Evolutionary conservation across 2,113 vertebrate genomes (phyloP).

Genomic region (Suricata suricatta): DNA sequence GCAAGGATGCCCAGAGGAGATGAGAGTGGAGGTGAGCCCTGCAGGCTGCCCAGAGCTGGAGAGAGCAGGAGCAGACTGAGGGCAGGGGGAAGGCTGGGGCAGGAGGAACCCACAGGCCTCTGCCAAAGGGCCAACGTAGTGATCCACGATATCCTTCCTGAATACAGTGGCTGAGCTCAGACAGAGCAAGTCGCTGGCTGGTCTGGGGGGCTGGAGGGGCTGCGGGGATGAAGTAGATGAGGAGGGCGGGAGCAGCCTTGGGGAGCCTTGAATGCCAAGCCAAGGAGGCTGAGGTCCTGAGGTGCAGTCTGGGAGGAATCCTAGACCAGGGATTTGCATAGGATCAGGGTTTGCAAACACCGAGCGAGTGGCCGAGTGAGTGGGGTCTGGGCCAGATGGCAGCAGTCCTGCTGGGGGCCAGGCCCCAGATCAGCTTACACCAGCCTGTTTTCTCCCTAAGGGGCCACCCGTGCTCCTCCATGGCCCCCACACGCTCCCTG

Average conservation of each 20-base stretch:
- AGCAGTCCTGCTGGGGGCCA: not conserved
- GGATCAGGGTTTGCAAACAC: not conserved
- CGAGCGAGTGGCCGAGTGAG: not conserved
- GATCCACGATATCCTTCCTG: not conserved
- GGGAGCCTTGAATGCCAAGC: not conserved
- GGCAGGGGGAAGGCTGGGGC: not conserved
- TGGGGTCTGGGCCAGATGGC: not conserved
- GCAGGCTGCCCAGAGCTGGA: not conserved
- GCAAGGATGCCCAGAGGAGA: not conserved
- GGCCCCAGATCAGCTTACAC: not conserved
- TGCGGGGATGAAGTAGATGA: not conserved
- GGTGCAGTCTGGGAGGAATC: not conserved
- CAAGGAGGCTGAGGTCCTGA: not conserved
- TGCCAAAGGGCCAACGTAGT: fast-evolving
- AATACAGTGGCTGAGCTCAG: no score
- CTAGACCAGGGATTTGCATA: fast-evolving
- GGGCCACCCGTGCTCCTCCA: not conserved
- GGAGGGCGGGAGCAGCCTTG: fast-evolving
- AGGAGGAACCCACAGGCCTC: fast-evolving
- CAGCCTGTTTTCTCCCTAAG: not conserved
- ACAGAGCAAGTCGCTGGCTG: fast-evolving
- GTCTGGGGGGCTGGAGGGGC: fast-evolving
- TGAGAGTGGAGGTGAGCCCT: not conserved
- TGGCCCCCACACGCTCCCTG: fast-evolving
- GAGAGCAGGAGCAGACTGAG: fast-evolving